Conservation (phyloP, 2,888 invertebrate genomes). For the Epirrhoe alternata region DNA sequence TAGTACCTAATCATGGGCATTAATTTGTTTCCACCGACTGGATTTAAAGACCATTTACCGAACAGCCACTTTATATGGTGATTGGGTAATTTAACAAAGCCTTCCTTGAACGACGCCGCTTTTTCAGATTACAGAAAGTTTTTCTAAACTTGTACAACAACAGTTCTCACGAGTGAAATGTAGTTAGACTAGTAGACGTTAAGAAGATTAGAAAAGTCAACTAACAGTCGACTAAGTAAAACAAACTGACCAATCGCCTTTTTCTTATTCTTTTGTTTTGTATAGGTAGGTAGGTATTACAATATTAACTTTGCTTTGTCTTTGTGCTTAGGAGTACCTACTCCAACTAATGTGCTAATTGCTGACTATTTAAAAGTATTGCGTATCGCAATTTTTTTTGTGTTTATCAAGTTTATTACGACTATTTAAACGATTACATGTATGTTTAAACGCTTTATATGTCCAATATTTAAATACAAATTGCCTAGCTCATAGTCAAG, state of each 20-base stretch:
- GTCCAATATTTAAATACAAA: conserved; percentile 46
- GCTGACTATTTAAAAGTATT: too few species aligned
- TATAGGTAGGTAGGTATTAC: neutral
- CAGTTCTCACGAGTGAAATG: conserved; percentile 27
- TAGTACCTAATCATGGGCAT: conserved; percentile 65
- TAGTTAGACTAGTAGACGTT: conserved; percentile 24
- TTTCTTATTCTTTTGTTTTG: neutral
- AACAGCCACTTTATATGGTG: conserved; percentile 74
- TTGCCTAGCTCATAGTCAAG: conserved; percentile 63
- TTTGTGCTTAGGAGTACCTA: neutral
- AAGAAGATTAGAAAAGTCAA: conserved; percentile 27
- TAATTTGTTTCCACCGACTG: conserved; percentile 67
- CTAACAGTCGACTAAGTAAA: conserved; percentile 22
- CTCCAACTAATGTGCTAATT: neutral
- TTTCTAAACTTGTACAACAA: conserved; percentile 34
- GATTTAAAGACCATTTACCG: conserved; percentile 65
- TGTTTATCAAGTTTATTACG: too few species aligned
- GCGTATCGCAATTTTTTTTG: too few species aligned
- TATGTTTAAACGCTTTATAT: neutral
- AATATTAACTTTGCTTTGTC: neutral
- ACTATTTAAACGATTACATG: too few species aligned
- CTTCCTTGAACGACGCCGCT: conserved; percentile 59
- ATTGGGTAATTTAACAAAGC: conserved; percentile 72
- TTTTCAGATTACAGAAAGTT: conserved; percentile 53
- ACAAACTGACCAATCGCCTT: conserved; percentile 2